A percentile compares a stretch with the other conserved stretches of the same genome.
Evolutionary conservation across 2,797 vertebrate genomes (phyloP).

Genomic region (Ptychadena robeensis): DNA sequence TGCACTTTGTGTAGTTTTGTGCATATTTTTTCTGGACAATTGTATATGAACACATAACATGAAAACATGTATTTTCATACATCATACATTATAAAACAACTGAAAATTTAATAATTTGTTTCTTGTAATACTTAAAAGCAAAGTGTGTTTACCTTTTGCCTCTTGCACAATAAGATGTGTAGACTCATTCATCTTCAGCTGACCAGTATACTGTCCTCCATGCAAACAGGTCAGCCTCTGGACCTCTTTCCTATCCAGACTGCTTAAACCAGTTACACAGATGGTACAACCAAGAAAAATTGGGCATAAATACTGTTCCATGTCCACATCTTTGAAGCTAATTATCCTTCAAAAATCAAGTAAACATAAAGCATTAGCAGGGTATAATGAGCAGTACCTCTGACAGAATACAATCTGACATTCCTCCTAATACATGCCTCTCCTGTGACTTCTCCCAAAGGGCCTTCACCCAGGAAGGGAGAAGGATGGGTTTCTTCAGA

Average conservation of each 20-base stretch:
- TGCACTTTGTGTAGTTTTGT: too few species aligned
- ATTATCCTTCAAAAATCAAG: conserved; percentile 75
- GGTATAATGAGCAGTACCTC: not conserved
- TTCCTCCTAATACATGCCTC: conserved; percentile 74
- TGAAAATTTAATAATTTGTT: too few species aligned
- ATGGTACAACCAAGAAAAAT: conserved; percentile 90
- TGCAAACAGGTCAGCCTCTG: conserved; percentile 86
- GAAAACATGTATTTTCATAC: too few species aligned
- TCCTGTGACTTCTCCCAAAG: conserved; percentile 93
- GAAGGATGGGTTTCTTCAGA: conserved; percentile 89
- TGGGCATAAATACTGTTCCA: conserved; percentile 86
- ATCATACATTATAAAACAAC: too few species aligned
- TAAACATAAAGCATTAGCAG: not conserved
- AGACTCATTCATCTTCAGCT: conserved; percentile 96
- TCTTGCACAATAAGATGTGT: conserved; percentile 97
- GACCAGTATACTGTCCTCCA: conserved; percentile 89
- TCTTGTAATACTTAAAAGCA: too few species aligned
- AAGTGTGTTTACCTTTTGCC: conserved; percentile 80
- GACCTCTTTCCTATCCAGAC: conserved; percentile 85
- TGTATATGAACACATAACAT: too few species aligned
- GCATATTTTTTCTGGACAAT: too few species aligned
- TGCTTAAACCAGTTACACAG: conserved; percentile 91
- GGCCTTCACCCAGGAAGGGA: conserved; percentile 88
- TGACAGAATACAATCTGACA: not conserved
- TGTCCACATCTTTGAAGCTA: conserved; percentile 82